Evolutionary conservation across 2,113 vertebrate species (phyloP), one percentile per base, ranked within the genome.

Genomic region (Myanophis thanlyinensis): DNA sequence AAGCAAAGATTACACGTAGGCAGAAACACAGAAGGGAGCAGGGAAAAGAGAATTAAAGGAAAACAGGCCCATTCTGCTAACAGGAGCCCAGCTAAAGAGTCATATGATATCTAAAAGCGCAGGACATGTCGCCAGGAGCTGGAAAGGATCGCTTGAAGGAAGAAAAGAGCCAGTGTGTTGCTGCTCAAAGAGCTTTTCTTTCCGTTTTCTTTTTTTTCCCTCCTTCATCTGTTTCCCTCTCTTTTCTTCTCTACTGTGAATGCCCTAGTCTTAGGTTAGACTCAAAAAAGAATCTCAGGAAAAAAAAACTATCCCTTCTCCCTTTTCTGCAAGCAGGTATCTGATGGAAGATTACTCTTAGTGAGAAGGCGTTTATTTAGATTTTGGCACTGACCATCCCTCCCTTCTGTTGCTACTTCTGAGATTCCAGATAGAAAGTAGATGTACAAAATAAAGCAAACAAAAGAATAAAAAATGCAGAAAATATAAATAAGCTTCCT

Each of bases 101-200:
- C 97, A 98, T 98, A 97, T 98, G 98, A 98, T 98, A 98, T 98
- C 97, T 98, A 98, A 98, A 98, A 98, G 97, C 97, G 96, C 97
- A 97, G 98, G 98, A 98, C 97, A 97, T 96, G 95, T 98, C 97
- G 98, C 98, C 98, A 98, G 98, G 97, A 98, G 97, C 97, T 97
- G 96, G 97, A 98, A 97, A 97, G 97, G 97, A 97, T 97, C 98
- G 98, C 98, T 98, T 98, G 97, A 97, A 98, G 98, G 97, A 98
- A 98, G 98, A 98, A 98, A 98, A 98, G 98, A 97, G 97, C 97
- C 97, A 98, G 97, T 98, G 98, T 98, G 96, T 97, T 97, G 96
- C 97, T 97, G 97, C 97, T 98, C 97, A 98, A 98, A 98, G 98
- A 98, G 97, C 97, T 98, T 98, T 98, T 98, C 97, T 98, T 98